Percentiles rank a stretch among this genome's conserved stretches.
Evolutionary conservation across 2,888 invertebrate genomes (phyloP).

Genomic region (Deroplatys truncata): DNA sequence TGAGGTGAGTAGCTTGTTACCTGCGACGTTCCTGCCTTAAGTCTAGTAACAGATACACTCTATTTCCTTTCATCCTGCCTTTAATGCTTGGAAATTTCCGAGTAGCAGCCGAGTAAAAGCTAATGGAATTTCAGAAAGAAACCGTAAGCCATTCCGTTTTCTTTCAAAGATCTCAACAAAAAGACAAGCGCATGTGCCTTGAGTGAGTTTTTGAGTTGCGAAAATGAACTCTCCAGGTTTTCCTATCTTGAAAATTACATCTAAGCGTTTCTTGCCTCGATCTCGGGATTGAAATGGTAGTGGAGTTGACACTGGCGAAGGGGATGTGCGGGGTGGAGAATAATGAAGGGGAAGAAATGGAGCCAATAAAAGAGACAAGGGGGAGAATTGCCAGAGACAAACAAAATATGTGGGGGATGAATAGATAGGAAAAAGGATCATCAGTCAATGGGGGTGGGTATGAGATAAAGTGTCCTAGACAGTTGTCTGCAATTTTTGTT

Average conservation of each 20-base stretch:
- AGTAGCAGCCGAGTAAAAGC: too few species aligned
- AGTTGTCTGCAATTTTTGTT: neutral
- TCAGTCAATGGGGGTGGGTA: neutral
- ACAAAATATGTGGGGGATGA: neutral
- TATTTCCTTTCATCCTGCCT: too few species aligned
- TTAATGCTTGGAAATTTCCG: too few species aligned
- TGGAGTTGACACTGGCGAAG: conserved; percentile 12
- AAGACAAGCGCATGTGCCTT: neutral
- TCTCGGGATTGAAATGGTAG: neutral
- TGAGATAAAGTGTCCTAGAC: neutral
- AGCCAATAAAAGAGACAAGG: conserved; percentile 17
- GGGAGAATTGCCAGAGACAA: conserved; percentile 10
- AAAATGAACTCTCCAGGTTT: neutral
- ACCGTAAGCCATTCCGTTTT: too few species aligned
- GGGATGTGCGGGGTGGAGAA: neutral
- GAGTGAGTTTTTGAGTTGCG: neutral
- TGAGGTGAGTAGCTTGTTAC: too few species aligned
- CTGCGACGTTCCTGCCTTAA: too few species aligned
- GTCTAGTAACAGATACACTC: too few species aligned
- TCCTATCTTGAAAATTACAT: neutral
- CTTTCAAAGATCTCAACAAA: neutral
- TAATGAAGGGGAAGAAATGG: conserved; percentile 18
- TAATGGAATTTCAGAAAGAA: too few species aligned
- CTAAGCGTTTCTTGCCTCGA: neutral
- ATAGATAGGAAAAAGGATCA: conserved; percentile 2